These are phyloP conservation scores for Sympetrum striolatum DNA, from an alignment of 2,888 invertebrate species.

Conservation along the genomic window DNA sequence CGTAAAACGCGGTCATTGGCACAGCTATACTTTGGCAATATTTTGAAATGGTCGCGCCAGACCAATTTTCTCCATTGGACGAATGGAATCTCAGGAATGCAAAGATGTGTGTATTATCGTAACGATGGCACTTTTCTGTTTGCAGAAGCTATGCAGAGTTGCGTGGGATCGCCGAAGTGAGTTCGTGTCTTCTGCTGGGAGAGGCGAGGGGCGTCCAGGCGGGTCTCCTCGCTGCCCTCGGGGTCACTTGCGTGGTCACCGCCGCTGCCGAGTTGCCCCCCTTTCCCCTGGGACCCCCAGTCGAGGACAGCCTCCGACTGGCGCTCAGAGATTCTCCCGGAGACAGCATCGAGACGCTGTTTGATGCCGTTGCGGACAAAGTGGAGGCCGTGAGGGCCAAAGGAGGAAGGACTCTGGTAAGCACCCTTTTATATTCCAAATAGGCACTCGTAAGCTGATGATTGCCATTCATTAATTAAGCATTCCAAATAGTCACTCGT, in stretches of 20 bases:
- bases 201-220: constrained; percentile 79
- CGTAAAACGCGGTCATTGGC: too few species aligned
- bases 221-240: constrained; percentile 70
- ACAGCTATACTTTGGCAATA: too few species aligned
- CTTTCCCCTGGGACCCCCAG: constrained; percentile 65
- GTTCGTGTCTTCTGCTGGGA: constrained; percentile 76
- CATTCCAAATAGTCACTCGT: too few species aligned
- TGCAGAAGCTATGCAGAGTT: too few species aligned
- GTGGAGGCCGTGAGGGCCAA: constrained; percentile 64
- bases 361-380: constrained; percentile 76
- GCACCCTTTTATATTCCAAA: neutral
- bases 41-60: too few species aligned
- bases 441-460: too few species aligned
- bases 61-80: too few species aligned
- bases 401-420: constrained; percentile 72
- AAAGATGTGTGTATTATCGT: too few species aligned
- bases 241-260: constrained; percentile 80
- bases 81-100: too few species aligned
- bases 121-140: too few species aligned
- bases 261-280: constrained; percentile 84
- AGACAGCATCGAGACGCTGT: constrained; percentile 74
- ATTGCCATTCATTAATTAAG: too few species aligned
- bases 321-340: constrained; percentile 76
- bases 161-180: constrained; percentile 65
- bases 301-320: constrained; percentile 71